Evolutionary conservation across 53 echinoderm and acorn worm genomes (phyloP).

Genomic region (Stichopus horrens): DNA sequence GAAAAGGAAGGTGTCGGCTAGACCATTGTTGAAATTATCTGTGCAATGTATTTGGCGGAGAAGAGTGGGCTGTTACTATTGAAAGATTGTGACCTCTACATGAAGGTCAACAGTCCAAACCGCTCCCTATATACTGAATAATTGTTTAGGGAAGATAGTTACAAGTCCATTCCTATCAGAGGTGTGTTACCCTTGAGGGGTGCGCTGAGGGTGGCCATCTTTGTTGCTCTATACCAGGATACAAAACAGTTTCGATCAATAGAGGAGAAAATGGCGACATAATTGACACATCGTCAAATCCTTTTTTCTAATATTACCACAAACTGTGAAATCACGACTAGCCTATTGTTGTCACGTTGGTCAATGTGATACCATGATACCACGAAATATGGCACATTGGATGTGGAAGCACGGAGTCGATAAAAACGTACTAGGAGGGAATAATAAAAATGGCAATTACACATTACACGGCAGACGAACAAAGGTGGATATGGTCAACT

Average conservation of each 20-base stretch:
- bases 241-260: not conserved
- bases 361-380: not conserved
- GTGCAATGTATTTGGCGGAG: not conserved
- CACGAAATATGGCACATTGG: too few relatives aligned
- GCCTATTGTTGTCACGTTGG: not conserved
- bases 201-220: slow-evolving; percentile 2
- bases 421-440: too few relatives aligned
- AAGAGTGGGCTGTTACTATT: slow-evolving; percentile 1
- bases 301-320: not conserved
- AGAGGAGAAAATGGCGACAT: not conserved
- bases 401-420: too few relatives aligned
- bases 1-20: slow-evolving; percentile 12
- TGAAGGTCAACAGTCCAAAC: slow-evolving; percentile 11
- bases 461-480: too few relatives aligned
- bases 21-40: slow-evolving; percentile 8
- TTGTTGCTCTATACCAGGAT: slow-evolving; percentile 15
- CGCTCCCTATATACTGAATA: slow-evolving; percentile 9
- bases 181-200: slow-evolving; percentile 38
- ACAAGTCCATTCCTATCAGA: slow-evolving; percentile 13
- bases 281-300: slow-evolving; percentile 3
- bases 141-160: not conserved
- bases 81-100: not conserved
- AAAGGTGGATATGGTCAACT: too few relatives aligned
- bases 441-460: too few relatives aligned
- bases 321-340: slow-evolving; percentile 33